Conservation (phyloP, 2,113 vertebrate species). For the Phasianus colchicus region DNA sequence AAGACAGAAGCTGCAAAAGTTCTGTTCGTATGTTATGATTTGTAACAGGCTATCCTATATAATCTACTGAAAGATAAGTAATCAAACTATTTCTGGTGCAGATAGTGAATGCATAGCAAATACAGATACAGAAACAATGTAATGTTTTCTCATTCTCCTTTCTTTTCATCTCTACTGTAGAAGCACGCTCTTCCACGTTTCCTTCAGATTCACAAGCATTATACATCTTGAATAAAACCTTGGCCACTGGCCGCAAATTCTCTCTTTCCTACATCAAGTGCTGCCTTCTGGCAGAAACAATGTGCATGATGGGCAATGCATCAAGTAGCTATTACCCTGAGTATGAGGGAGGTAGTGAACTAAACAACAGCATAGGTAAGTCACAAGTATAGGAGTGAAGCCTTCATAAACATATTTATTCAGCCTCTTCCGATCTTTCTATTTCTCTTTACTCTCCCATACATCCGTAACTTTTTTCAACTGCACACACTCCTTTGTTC, state of each 20-base stretch:
- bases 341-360: neutral
- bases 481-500: neutral
- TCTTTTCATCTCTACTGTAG: neutral
- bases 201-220: neutral
- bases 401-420: neutral
- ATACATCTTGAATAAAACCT: neutral
- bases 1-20: neutral
- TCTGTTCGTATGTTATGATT: neutral
- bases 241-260: neutral
- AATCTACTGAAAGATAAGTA: neutral
- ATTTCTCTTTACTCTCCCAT: neutral
- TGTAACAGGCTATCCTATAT: neutral
- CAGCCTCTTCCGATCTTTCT: neutral
- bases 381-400: neutral
- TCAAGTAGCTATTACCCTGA: neutral
- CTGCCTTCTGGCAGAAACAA: neutral
- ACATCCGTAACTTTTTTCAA: neutral
- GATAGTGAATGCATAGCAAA: neutral
- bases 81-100: neutral
- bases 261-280: fast-evolving
- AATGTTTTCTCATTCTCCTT: neutral
- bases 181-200: neutral
- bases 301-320: neutral
- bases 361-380: neutral
- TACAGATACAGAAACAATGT: neutral